A percentile compares a stretch with the other conserved stretches of the same genome.
phyloP scores from a whole-genome alignment of 2,888 invertebrate species.

The Trachelus stipa region DNA sequence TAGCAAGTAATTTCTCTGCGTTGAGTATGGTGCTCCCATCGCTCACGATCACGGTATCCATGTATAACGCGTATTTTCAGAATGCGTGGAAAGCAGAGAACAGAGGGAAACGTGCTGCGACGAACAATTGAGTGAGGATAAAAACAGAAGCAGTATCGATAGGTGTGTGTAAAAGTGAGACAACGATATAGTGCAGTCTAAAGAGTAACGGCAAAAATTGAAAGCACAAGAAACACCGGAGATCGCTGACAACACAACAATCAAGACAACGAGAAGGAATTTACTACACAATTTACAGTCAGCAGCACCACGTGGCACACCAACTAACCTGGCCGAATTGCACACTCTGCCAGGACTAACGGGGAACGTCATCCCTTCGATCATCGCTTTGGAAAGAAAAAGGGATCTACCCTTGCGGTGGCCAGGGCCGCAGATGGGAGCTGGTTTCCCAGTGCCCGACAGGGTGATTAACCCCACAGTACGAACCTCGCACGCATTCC shows the following conservation, averaged over 20 bases:
- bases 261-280: background rate
- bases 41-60: background rate
- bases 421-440: conserved; percentile 63
- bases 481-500: conserved; percentile 23
- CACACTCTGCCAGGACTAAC: background rate
- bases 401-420: conserved; percentile 37
- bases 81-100: background rate
- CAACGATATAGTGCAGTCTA: background rate
- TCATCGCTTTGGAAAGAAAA: conserved; percentile 30
- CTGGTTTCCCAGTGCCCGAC: conserved; percentile 55
- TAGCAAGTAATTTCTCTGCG: background rate
- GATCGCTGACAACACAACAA: background rate
- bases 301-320: background rate
- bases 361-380: background rate
- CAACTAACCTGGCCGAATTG: background rate
- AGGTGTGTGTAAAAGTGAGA: background rate
- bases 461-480: conserved; percentile 56
- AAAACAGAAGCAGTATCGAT: background rate
- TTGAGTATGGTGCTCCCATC: background rate
- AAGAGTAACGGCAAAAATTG: background rate
- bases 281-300: background rate
- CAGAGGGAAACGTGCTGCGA: background rate
- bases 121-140: background rate
- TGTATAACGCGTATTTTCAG: background rate
- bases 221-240: background rate